A percentile compares a stretch with the other conserved stretches of the same genome.
These are phyloP conservation scores for Pheosia tremula DNA, from an alignment of 2,888 invertebrate genomes.

Conservation along the genomic window DNA sequence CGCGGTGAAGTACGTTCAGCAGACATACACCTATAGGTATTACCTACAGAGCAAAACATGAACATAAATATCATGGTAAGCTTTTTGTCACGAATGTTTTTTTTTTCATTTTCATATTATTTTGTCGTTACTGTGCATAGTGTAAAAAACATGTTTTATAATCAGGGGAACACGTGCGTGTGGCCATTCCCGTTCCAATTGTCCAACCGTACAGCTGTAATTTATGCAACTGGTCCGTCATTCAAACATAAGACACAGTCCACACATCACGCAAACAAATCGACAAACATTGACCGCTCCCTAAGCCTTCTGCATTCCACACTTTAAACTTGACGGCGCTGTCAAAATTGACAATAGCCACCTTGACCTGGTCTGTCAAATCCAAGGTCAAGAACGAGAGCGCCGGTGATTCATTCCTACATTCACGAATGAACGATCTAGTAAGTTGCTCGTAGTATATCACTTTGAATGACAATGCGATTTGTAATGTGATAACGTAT, in stretches of 20 bases:
- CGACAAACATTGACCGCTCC: conserved; percentile 20
- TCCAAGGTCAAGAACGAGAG: conserved; percentile 51
- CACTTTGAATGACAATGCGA: conserved; percentile 28
- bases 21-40: too few species aligned
- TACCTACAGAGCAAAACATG: too few species aligned
- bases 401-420: conserved; percentile 37
- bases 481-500: conserved; percentile 34
- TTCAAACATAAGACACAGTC: neutral
- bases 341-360: conserved; percentile 64
- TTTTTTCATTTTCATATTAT: too few species aligned
- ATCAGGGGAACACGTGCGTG: too few species aligned
- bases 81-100: too few species aligned
- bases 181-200: too few species aligned
- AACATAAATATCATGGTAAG: too few species aligned
- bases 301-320: conserved; percentile 37
- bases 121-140: too few species aligned
- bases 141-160: too few species aligned
- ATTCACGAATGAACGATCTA: conserved; percentile 38
- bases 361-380: conserved; percentile 63
- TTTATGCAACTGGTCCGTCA: conserved; percentile 16
- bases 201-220: neutral
- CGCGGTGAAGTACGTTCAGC: too few species aligned
- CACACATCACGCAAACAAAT: conserved; percentile 24
- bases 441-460: conserved; percentile 31
- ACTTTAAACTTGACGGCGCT: conserved; percentile 47